Evolutionary conservation across 2,888 invertebrate genomes (phyloP).

Genomic region (Polyommatus iphigenia): DNA sequence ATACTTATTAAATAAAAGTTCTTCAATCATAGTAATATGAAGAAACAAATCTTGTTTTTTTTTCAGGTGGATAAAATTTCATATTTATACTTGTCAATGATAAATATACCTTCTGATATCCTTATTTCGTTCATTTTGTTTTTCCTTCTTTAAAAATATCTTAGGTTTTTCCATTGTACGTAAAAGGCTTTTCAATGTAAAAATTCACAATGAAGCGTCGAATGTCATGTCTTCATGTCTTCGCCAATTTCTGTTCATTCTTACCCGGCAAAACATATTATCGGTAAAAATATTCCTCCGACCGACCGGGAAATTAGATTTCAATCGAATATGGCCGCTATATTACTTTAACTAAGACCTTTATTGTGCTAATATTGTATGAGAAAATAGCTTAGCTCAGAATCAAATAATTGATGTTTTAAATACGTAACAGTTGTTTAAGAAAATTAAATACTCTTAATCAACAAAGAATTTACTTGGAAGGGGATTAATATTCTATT

Average conservation of each 20-base stretch:
- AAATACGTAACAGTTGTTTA: too few species aligned
- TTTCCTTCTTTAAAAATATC: background rate
- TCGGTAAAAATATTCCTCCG: slow-evolving; percentile 7
- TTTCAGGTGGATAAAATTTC: too few species aligned
- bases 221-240: slow-evolving; percentile 18
- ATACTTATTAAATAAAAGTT: too few species aligned
- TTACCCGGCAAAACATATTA: slow-evolving; percentile 19
- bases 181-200: background rate
- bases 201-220: slow-evolving; percentile 4
- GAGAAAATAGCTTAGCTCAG: background rate
- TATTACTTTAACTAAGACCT: background rate
- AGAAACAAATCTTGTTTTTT: too few species aligned
- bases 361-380: background rate
- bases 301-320: background rate
- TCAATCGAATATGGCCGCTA: slow-evolving; percentile 37
- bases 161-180: background rate
- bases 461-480: too few species aligned
- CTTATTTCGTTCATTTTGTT: background rate
- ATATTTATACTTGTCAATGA: too few species aligned
- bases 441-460: too few species aligned
- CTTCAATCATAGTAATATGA: too few species aligned
- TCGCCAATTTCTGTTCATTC: slow-evolving; percentile 4
- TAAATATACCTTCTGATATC: background rate
- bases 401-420: too few species aligned
- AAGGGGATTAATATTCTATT: too few species aligned